phyloP scores from a whole-genome alignment of 2,797 vertebrate genomes.

The Mormyrus proboscirostris region DNA sequence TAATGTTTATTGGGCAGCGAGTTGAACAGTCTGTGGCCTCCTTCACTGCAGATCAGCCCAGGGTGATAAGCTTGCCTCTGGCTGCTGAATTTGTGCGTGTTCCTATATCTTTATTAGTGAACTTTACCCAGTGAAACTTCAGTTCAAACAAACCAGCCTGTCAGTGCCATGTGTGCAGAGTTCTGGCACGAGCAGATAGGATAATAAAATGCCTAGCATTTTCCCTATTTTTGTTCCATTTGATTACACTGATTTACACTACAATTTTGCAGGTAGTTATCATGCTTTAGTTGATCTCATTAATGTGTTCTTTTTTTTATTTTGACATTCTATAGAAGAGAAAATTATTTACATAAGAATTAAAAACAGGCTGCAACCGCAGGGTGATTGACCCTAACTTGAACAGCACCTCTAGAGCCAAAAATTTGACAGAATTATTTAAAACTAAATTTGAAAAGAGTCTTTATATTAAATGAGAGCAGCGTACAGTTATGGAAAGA shows the following conservation, averaged over 20 bases:
- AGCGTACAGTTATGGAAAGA: neutral
- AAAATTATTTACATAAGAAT: neutral
- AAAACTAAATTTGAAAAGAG: neutral
- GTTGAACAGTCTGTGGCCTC: neutral
- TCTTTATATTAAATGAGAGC: neutral
- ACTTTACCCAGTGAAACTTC: neutral
- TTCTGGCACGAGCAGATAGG: neutral
- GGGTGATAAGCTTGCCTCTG: neutral
- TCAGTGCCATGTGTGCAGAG: neutral
- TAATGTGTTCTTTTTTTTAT: neutral
- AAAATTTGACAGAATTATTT: neutral
- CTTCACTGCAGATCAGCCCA: neutral
- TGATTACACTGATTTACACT: neutral
- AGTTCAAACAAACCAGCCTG: neutral
- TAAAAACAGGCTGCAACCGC: neutral
- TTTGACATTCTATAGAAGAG: neutral
- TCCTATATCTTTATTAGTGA: neutral
- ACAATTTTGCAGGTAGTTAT: neutral
- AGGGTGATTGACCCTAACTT: neutral
- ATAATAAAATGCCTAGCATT: neutral
- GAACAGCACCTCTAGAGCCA: neutral
- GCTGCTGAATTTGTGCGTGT: neutral
- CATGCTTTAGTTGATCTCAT: neutral
- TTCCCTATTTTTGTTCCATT: neutral
- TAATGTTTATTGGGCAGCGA: neutral